These are phyloP conservation scores for Brachionus angularis DNA, from an alignment of 1,140 invertebrate genomes.

Conservation along the genomic window DNA sequence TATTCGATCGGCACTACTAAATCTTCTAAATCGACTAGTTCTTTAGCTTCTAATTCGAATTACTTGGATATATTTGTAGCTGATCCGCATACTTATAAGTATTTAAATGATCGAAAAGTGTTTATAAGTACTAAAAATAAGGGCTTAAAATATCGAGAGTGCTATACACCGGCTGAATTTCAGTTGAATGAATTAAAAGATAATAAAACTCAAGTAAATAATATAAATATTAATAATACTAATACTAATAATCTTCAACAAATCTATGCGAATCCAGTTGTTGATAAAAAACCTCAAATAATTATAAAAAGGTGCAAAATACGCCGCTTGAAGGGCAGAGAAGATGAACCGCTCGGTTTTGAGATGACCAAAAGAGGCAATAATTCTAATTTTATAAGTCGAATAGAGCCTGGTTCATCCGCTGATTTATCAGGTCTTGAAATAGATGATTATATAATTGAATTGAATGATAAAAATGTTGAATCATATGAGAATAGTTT, in stretches of 20 bases:
- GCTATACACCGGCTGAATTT: slow-evolving; percentile 9
- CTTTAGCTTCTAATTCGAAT: neutral
- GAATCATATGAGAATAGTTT: slow-evolving; percentile 18
- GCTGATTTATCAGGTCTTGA: neutral
- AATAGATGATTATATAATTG: slow-evolving; percentile 30
- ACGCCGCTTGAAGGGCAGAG: neutral
- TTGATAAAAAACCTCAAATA: no score
- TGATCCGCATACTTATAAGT: slow-evolving; percentile 28
- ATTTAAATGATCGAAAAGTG: neutral
- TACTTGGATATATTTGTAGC: slow-evolving; percentile 26
- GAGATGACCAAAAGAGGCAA: slow-evolving; percentile 34
- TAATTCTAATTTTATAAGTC: slow-evolving; percentile 20
- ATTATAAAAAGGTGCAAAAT: slow-evolving; percentile 12
- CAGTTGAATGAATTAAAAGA: neutral
- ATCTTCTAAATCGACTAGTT: neutral
- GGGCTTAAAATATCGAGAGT: neutral
- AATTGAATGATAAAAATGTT: slow-evolving; percentile 30
- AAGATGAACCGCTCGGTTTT: slow-evolving; percentile 24
- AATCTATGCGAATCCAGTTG: neutral
- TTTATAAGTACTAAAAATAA: slow-evolving; percentile 24
- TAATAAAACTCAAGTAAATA: no score
- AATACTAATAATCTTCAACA: neutral
- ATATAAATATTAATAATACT: neutral
- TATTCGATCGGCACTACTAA: neutral
- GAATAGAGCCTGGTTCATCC: neutral